Evolutionary conservation across 2,797 vertebrate genomes (phyloP).

Genomic region (Hyperoplus lanceolatus): DNA sequence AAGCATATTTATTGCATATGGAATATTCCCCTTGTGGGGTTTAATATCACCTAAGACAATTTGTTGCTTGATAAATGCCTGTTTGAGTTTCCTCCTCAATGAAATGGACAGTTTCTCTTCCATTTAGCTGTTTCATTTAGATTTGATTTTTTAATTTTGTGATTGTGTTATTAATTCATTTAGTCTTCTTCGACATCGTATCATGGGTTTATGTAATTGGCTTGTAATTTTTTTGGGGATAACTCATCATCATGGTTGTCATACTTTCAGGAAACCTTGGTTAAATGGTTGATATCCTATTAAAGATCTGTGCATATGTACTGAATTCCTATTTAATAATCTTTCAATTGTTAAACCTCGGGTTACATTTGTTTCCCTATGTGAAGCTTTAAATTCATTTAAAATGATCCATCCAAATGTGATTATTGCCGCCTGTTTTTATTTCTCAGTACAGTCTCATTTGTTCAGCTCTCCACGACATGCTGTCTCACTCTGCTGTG

Average conservation of each 20-base stretch:
- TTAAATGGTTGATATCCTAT: background rate
- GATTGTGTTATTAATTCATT: background rate
- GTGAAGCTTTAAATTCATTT: background rate
- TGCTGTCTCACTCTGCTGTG: background rate
- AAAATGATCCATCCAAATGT: background rate
- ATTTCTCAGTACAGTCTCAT: background rate
- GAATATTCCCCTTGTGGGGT: background rate
- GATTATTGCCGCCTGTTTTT: background rate
- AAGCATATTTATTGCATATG: background rate
- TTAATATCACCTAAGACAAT: slow-evolving; percentile 9
- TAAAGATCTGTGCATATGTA: background rate
- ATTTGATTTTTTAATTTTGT: background rate
- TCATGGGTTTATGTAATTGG: background rate
- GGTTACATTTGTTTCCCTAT: background rate
- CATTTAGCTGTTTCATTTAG: background rate
- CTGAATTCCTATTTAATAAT: background rate
- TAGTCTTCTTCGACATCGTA: background rate
- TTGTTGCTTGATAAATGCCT: slow-evolving; percentile 18
- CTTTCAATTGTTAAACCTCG: background rate
- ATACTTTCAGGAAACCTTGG: background rate
- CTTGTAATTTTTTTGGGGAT: background rate
- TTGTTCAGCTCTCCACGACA: background rate
- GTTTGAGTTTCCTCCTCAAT: background rate
- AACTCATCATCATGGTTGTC: background rate
- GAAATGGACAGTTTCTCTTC: background rate